Percentiles rank a stretch among this genome's conserved stretches.
Conservation (phyloP, 92 coral and sea anemone genomes). For the Umimayanthus kanabou region DNA sequence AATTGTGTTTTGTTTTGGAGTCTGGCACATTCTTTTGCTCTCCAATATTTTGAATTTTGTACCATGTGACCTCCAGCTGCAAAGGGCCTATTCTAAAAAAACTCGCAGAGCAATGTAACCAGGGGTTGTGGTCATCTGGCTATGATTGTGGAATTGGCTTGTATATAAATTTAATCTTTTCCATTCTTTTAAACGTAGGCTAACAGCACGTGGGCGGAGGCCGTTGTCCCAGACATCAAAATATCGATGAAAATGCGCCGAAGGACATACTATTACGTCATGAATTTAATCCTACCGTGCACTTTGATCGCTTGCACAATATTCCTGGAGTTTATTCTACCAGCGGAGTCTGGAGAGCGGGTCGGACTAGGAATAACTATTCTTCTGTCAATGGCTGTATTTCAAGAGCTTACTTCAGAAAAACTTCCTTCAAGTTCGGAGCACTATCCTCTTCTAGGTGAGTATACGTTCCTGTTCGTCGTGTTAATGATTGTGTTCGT, state of each 20-base stretch:
- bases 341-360: slow-evolving; percentile 93
- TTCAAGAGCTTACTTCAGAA: slow-evolving; percentile 90
- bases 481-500: too few species aligned
- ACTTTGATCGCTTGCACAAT: slow-evolving; percentile 90
- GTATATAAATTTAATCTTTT: background rate
- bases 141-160: background rate
- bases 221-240: slow-evolving; percentile 60
- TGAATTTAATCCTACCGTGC: slow-evolving; percentile 88
- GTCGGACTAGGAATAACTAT: slow-evolving; percentile 90
- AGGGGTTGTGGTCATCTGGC: background rate
- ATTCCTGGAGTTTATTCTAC: slow-evolving; percentile 90
- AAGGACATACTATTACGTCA: slow-evolving; percentile 87
- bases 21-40: too few species aligned
- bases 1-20: too few species aligned
- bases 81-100: too few species aligned
- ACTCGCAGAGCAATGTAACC: too few species aligned
- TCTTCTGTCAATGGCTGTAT: slow-evolving; percentile 87
- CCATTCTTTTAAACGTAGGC: background rate
- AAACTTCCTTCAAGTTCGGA: slow-evolving; percentile 93
- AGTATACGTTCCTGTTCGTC: slow-evolving; percentile 4
- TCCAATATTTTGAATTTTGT: too few species aligned
- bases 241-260: slow-evolving; percentile 73
- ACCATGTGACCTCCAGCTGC: too few species aligned
- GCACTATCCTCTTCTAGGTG: slow-evolving; percentile 84
- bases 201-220: slow-evolving; percentile 24